Evolutionary conservation across 1,140 invertebrate species (phyloP), one percentile per base, ranked within the genome.

Genomic region (Scaptomyza pallida): DNA sequence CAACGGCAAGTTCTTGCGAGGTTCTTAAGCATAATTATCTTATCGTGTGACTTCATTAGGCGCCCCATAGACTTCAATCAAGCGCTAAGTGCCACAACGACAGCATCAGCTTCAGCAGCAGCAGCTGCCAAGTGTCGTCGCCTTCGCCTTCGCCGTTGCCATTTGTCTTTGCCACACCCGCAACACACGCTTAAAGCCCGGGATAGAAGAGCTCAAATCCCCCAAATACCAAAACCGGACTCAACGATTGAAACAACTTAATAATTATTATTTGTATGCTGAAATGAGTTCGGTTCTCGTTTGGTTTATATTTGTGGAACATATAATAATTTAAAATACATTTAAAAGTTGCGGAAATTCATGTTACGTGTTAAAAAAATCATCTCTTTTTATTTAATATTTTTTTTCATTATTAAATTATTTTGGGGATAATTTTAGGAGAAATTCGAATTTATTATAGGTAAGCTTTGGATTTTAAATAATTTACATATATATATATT

Each of bases 41-140:
- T 72, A 75, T 72, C 61, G 61, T 55, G 72, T 40, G 61, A 75
- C 61, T 67, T 72, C 61, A 74, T 71, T 74, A 74, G 71, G 72
- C 67, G 61, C 60, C 67, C 37, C 41, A 16, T 61, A 44, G 57
- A 62, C 65, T 69, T 62, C 65, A 67, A 67, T 69, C 65, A 69
- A 62, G 59, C 51, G n/a, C 35, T 50, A 54, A 74, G 71, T 61
- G 57, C 57, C 30, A 15, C 65, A 51, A 23, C 37, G 48, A 62
- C 60, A 51, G 35, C 60, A 37, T 6, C 23, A 30, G 9, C 60
- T 19, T 1, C 47, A 30, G 23, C 48, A 41, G 23, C 63, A 15
- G 17, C 64, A 16, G 57, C 55, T 50, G 45, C 50, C 59, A 75
- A 75, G 50, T 75, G 68, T 75, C 69, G 56, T 75, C 69, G 67